Evolutionary conservation across 1,140 invertebrate genomes (phyloP).

Genomic region (Achroia grisella): DNA sequence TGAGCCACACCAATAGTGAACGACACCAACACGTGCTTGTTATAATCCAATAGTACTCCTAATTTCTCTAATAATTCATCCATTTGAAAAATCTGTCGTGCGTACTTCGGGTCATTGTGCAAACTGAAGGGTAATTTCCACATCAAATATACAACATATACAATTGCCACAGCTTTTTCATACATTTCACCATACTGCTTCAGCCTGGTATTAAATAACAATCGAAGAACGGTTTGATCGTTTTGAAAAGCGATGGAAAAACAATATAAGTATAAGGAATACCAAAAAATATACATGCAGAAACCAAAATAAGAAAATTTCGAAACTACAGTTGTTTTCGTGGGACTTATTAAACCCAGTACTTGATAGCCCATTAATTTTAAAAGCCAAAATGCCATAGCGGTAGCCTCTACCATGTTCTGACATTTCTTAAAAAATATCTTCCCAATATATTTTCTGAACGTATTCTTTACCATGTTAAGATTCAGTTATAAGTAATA

Average conservation of each 20-base stretch:
- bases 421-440: neutral
- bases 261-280: constrained; percentile 29
- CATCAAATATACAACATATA: constrained; percentile 32
- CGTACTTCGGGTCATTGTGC: constrained; percentile 17
- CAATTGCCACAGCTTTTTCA: constrained; percentile 26
- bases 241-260: constrained; percentile 19
- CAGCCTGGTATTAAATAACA: constrained; percentile 38
- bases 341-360: too few relatives aligned
- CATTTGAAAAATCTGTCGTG: constrained; percentile 25
- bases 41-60: constrained; percentile 25
- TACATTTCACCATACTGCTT: constrained; percentile 42
- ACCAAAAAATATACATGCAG: too few relatives aligned
- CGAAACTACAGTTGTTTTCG: too few relatives aligned
- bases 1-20: constrained; percentile 20
- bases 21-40: constrained; percentile 12
- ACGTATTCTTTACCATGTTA: too few relatives aligned
- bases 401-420: too few relatives aligned
- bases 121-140: constrained; percentile 41
- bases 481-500: too few relatives aligned
- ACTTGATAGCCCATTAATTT: too few relatives aligned
- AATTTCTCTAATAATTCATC: constrained; percentile 26
- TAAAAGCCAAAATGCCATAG: too few relatives aligned
- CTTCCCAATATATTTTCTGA: too few relatives aligned
- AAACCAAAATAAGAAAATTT: too few relatives aligned
- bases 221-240: constrained; percentile 39